Base-by-base conservation (phyloP, 2,113 vertebrate species). In the Lathamus discolor region DNA sequence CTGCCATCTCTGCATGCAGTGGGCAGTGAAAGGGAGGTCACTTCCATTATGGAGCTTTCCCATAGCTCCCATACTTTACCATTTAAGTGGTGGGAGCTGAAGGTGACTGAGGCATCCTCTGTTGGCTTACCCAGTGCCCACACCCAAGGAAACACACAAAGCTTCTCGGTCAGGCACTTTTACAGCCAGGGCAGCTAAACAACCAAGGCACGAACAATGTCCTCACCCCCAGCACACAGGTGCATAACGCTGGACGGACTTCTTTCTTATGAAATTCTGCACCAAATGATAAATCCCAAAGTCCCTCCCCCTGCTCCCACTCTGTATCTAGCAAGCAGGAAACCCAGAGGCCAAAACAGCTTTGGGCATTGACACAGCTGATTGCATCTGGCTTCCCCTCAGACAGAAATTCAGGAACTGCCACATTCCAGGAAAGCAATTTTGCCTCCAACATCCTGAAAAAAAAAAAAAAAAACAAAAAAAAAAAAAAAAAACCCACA, bases 351-450 rank as follows among this genome's bases (percentile, higher is more conserved):
- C 9, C 6, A 81, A 23, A 28, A 4, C 3, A 5, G 54, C 80
- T 83, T 33, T 2, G 4, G 20, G 80, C 77, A 91, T 33, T 18
- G 83, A 88, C 57, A 91, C 51, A 68, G 88, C 43, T 83, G 79
- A 93, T 1, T 78, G 86, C 61, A 17, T 35, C 48, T 78, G 37
- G 41, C 46, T 68, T 72, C 52, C 68, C n/a, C 69, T 64, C 25
- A 78, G 73, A 72, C 0, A 1, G 89, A 93, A 93, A 93, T 87
- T 93, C 93, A 76, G 89, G 94, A 95, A 93, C 69, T 93, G 48
- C 74, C 77, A 89, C 93, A 92, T 96, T 97, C 91, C 91, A 93
- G 74, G 37, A 75, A 84, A 87, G 66, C 55, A 87, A 82, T 75
- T 91, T 89, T 72, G 66, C 48, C 74, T 86, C 13, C 4, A 20